Evolutionary conservation across 2,797 vertebrate genomes (phyloP), one percentile per base, ranked within the genome.

Genomic region (Danio aesculapii): DNA sequence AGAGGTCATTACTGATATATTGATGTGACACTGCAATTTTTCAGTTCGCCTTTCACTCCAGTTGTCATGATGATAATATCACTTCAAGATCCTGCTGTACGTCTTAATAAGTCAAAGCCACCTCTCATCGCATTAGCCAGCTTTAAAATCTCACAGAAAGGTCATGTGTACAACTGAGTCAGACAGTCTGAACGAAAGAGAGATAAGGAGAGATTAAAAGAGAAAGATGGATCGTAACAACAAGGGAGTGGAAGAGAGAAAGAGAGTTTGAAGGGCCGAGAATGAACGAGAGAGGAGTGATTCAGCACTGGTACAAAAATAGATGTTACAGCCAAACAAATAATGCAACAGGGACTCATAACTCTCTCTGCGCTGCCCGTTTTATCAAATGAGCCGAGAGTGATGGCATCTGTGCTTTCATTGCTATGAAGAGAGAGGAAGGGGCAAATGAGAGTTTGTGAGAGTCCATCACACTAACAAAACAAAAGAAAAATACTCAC

Each of bases 311-410:
- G 57, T 73, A 49, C 73, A 81, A 68, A 70, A 69, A 58, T 49
- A 73, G 55, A 71, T 43, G 21, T 61, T 69, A 75, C 12, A 67
- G 61, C 75, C 61, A 70, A 50, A 78, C 75, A 74, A 74, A 74
- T 50, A 75, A 44, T 41, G 47, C 64, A 75, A 50, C 72, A 58
- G 71, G 47, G 66, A 50, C 53, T 63, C 50, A 61, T 79, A 79
- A 61, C 77, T 70, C 66, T 75, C 58, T 44, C 61, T 21, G 57
- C 50, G 43, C 73, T 19, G 46, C 21, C 46, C 39, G 14, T 75
- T 75, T 75, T 75, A 75, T 75, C 73, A 75, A 63, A 75, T 41
- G 47, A 63, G 73, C 30, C 62, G 49, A 75, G 58, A 75, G 46
- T 63, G 57, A 75, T 63, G 73, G 49, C 73, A 75, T 46, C 19